A percentile compares a stretch with the other conserved stretches of the same genome.
phyloP scores from a whole-genome alignment of 2,113 vertebrate species.

The Chamaetylas fuelleborni region DNA sequence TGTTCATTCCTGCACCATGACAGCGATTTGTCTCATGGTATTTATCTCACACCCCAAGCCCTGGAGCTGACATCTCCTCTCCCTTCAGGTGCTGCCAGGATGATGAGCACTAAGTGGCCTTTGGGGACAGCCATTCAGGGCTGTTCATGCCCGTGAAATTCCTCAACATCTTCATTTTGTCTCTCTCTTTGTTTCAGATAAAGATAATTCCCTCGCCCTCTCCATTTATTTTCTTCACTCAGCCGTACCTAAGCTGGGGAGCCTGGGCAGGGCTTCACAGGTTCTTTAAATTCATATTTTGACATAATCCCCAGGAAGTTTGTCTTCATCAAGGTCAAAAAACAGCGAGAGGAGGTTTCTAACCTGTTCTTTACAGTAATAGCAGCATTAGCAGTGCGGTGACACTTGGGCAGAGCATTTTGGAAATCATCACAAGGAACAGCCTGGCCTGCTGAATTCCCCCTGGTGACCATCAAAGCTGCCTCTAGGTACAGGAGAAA shows the following conservation, averaged over 20 bases:
- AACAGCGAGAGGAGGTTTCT: neutral
- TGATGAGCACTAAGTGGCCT: neutral
- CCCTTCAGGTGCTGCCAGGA: neutral
- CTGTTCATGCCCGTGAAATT: neutral
- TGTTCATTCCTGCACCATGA: neutral
- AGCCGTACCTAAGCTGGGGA: neutral
- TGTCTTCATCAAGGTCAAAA: neutral
- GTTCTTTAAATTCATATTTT: conserved; percentile 1
- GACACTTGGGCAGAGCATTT: neutral
- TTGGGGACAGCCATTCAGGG: neutral
- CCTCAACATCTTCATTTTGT: neutral
- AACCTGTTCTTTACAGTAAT: neutral
- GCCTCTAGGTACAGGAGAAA: neutral
- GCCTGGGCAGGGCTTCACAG: neutral
- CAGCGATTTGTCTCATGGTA: neutral
- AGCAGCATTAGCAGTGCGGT: neutral
- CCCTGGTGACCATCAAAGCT: neutral
- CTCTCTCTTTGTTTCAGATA: neutral
- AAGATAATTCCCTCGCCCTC: neutral
- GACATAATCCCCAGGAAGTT: neutral
- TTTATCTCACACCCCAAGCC: neutral
- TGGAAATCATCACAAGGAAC: neutral
- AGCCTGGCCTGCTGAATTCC: neutral
- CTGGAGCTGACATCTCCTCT: neutral
- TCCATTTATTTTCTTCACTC: neutral